Conservation (phyloP, 2,888 invertebrate species). For the Acanthosoma haemorrhoidale region DNA sequence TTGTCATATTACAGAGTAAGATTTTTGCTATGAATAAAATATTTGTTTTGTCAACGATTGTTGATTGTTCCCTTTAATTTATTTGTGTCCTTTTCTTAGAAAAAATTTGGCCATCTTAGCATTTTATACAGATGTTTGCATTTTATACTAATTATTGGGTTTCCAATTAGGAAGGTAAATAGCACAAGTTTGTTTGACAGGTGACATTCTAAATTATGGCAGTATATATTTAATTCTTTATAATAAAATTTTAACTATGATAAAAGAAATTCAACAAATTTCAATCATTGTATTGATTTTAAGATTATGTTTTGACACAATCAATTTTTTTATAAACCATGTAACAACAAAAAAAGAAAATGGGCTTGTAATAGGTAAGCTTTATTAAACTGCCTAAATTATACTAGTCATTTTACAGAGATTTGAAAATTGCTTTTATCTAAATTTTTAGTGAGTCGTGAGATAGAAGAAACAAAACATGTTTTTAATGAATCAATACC, state of each 20-base stretch:
- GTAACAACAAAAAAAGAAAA: constrained; percentile 5
- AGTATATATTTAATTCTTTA: not conserved
- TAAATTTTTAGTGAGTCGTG: not conserved
- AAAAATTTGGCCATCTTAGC: too few relatives aligned
- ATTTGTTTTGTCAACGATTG: too few relatives aligned
- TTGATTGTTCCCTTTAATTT: too few relatives aligned
- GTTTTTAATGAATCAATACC: not conserved
- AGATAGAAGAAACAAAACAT: not conserved
- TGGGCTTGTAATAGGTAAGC: constrained; percentile 1
- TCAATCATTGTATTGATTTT: constrained; percentile 20
- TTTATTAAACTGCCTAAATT: not conserved
- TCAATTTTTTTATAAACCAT: not conserved
- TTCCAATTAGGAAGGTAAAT: too few relatives aligned
- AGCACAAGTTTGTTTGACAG: too few relatives aligned
- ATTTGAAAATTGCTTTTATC: not conserved
- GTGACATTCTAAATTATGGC: not conserved
- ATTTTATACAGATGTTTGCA: too few relatives aligned
- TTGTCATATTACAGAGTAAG: too few relatives aligned
- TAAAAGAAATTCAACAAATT: constrained; percentile 3
- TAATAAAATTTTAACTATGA: constrained; percentile 21
- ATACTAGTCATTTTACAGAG: not conserved
- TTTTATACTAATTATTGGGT: not conserved
- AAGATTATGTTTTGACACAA: constrained; percentile 5
- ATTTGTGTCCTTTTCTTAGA: too few relatives aligned
- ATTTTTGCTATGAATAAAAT: too few relatives aligned